Evolutionary conservation across 2,888 invertebrate species (phyloP).

Genomic region (Trachelus tabidus): DNA sequence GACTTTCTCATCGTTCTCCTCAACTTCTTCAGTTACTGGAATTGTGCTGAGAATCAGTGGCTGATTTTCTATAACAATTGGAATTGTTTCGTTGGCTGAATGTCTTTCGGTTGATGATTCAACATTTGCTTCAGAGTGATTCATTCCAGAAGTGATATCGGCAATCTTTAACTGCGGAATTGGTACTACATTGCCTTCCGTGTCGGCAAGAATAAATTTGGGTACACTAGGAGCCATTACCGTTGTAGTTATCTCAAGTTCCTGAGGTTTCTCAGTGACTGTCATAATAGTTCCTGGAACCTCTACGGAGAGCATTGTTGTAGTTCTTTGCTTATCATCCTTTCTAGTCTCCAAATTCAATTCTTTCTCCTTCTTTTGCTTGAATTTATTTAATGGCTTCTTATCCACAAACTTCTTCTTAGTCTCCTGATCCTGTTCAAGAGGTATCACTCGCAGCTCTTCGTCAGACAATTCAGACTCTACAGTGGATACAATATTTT

Average conservation of each 20-base stretch:
- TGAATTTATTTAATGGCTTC: constrained; percentile 36
- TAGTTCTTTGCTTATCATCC: constrained; percentile 4
- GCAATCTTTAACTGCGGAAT: constrained; percentile 35
- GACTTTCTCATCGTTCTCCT: constrained; percentile 25
- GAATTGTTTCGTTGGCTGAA: not conserved
- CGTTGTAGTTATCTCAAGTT: not conserved
- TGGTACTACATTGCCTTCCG: constrained; percentile 25
- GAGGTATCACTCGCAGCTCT: constrained; percentile 51
- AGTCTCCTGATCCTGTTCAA: constrained; percentile 42
- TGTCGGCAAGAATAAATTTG: constrained; percentile 16
- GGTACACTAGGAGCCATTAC: not conserved
- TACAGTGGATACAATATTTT: constrained; percentile 23
- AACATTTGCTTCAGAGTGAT: not conserved
- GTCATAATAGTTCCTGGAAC: constrained; percentile 9
- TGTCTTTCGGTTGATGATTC: not conserved
- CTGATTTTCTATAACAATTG: constrained; percentile 14
- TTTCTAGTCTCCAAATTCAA: constrained; percentile 26
- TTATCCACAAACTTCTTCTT: constrained; percentile 38
- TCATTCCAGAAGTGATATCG: constrained; percentile 27
- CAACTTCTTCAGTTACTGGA: constrained; percentile 58
- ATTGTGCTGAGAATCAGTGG: constrained; percentile 44
- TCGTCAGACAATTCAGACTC: constrained; percentile 43
- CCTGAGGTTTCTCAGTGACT: not conserved
- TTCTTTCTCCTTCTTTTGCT: constrained; percentile 44
- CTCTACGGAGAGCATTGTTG: constrained; percentile 17